Evolutionary conservation across 2,797 vertebrate genomes (phyloP).

Genomic region (Falco biarmicus): DNA sequence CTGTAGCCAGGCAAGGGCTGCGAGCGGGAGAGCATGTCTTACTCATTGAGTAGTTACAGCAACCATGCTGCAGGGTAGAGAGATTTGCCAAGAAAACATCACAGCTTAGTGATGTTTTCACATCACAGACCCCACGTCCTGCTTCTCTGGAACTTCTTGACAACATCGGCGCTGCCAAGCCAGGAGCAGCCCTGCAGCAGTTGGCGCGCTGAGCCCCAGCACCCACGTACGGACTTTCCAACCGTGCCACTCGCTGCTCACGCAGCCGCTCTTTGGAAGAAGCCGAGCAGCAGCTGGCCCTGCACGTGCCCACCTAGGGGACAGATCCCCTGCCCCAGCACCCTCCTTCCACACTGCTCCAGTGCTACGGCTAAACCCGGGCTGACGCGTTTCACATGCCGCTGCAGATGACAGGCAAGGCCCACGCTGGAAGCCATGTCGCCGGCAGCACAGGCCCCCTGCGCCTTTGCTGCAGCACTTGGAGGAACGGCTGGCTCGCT

Average conservation of each 20-base stretch:
- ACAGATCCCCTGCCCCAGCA: not conserved
- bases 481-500: not conserved
- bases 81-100: not conserved
- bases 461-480: not conserved
- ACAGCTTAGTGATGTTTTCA: not conserved
- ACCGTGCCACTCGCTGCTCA: not conserved
- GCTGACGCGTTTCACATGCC: not conserved
- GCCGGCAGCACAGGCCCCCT: not conserved
- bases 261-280: accelerated
- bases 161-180: accelerated
- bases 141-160: not conserved
- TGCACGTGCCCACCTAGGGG: not conserved
- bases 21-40: not conserved
- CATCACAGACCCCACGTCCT: not conserved
- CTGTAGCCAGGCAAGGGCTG: not conserved
- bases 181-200: not conserved
- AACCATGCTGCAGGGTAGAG: not conserved
- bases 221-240: not conserved
- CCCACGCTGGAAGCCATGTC: accelerated
- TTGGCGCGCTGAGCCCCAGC: not conserved
- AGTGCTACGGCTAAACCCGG: accelerated
- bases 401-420: accelerated
- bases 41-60: not conserved
- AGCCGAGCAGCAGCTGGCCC: not conserved
- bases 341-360: not conserved